A percentile compares a stretch with the other conserved stretches of the same genome.
phyloP scores from a whole-genome alignment of 2,797 vertebrate species.

The Propithecus perrieri region DNA sequence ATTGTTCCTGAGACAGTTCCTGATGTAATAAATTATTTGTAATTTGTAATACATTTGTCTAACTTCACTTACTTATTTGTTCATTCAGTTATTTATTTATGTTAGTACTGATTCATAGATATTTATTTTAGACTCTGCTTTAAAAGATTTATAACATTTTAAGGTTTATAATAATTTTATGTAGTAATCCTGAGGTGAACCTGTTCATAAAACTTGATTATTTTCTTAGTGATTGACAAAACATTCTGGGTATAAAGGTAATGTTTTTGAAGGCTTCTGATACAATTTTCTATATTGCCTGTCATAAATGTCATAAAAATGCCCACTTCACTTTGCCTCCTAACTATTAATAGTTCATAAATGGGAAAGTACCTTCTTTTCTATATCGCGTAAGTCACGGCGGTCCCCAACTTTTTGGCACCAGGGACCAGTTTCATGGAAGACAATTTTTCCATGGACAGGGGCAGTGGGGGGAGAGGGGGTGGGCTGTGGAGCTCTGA shows the following conservation, averaged over 20 bases:
- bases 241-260: not conserved
- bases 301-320: not conserved
- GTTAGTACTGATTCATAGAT: not conserved
- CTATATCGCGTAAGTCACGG: not conserved
- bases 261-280: not conserved
- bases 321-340: not conserved
- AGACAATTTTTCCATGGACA: no score
- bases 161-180: not conserved
- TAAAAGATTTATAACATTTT: not conserved
- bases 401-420: no score
- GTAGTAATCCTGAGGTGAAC: not conserved
- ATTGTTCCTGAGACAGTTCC: not conserved
- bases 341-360: not conserved
- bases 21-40: not conserved
- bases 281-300: not conserved
- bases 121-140: not conserved
- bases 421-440: no score
- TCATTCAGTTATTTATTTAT: not conserved
- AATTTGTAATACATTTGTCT: not conserved
- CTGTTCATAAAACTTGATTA: not conserved
- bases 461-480: no score
- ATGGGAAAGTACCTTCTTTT: not conserved
- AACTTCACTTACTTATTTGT: not conserved
- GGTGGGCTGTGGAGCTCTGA: no score
- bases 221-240: not conserved